These are phyloP conservation scores for Nemotelus nigrinus DNA, from an alignment of 2,888 invertebrate genomes.

Conservation along the genomic window DNA sequence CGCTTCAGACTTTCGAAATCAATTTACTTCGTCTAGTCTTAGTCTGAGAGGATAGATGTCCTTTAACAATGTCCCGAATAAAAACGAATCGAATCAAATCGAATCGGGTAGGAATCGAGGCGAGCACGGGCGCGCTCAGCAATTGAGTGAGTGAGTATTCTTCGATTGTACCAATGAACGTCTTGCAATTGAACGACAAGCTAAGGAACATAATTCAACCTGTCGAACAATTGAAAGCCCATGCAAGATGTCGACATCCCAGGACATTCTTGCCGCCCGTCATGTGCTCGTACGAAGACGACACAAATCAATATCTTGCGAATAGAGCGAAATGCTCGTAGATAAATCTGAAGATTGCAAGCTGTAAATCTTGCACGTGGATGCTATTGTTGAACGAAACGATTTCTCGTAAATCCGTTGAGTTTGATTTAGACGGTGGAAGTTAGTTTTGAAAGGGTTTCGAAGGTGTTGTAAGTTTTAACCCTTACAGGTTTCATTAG, in stretches of 20 bases:
- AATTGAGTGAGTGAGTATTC: neutral
- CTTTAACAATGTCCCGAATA: neutral
- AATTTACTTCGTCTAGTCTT: conserved; percentile 11
- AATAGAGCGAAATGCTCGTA: conserved; percentile 32
- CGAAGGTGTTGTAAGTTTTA: too few species aligned
- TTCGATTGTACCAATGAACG: conserved; percentile 11
- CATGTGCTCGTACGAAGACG: conserved; percentile 29
- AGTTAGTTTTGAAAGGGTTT: too few species aligned
- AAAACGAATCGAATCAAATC: too few species aligned
- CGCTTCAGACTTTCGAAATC: conserved; percentile 11
- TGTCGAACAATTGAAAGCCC: conserved; percentile 43
- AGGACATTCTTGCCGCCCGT: neutral
- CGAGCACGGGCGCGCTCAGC: too few species aligned
- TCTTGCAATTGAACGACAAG: conserved; percentile 31
- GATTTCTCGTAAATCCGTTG: too few species aligned
- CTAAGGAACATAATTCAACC: conserved; percentile 45
- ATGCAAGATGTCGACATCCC: conserved; percentile 42
- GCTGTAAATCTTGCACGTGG: conserved; percentile 47
- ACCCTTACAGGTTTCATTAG: too few species aligned
- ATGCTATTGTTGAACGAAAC: neutral
- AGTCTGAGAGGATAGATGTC: neutral
- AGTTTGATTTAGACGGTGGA: too few species aligned
- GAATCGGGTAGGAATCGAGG: too few species aligned
- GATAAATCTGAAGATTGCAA: conserved; percentile 47
- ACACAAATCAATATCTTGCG: conserved; percentile 46